Base-by-base conservation (phyloP, 2,113 vertebrate species). In the Rhinichthys klamathensis region DNA sequence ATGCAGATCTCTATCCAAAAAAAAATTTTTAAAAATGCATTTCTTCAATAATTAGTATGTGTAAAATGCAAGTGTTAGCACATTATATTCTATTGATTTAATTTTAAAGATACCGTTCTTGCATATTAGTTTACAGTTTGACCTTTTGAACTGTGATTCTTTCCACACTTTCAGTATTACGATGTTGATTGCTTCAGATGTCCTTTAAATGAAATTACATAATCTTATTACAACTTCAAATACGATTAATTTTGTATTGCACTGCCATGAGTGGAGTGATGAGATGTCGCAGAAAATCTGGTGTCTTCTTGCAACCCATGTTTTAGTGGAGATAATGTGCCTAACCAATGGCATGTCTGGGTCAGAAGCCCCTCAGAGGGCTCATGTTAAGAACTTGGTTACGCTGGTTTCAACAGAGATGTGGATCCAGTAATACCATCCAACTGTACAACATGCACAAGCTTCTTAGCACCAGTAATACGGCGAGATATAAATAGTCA, bases 191-290 rank as follows among this genome's bases (percentile, higher is more conserved):
- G 92, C 88, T 91, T 90, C 92, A 89, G 82, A 90, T 90, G 92
- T 91, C 90, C 87, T 92, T 93, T 94, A 93, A 94, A 94, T 95
- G 92, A 95, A 93, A 93, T 92, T 83, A 91, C 88, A 92, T 94
- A 94, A 94, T 93, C 92, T 91, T 91, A 93, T 94, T 94, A 92
- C 91, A 91, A 90, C 90, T 90, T 91, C 91, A 93, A 95, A 94
- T 93, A 87, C 90, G 93, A 93, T 94, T 94, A 92, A 94, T 93
- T 91, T 88, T 87, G 87, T 88, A 87, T 93, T 90, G 89, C 91
- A 92, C 91, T 91, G 91, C 91, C 84, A 92, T 90, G 88, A 89
- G 80, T 87, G 61, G 87, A 88, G 41, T n/a, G 46, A 60, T 58
- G 86, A 80, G 75, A 23, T 84, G 54, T 74, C 41, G 12, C 25